phyloP scores from a whole-genome alignment of 1,140 invertebrate genomes.

The Pseudomyrmex dendroicus region DNA sequence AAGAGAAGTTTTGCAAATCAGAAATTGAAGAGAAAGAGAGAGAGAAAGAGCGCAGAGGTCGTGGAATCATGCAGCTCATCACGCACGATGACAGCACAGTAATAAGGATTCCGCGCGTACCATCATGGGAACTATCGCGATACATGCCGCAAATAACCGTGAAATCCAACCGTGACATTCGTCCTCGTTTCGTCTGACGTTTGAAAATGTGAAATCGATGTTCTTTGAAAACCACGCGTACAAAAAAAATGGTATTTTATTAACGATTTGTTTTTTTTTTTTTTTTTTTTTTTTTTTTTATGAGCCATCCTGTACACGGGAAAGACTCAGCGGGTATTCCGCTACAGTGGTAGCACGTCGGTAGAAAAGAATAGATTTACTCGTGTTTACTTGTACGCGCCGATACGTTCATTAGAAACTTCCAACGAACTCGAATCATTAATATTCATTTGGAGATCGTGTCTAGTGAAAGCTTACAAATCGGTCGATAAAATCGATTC shows the following conservation, averaged over 20 bases:
- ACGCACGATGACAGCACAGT: not conserved
- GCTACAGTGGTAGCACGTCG: not conserved
- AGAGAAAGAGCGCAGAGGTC: not conserved
- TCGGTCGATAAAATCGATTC: not conserved
- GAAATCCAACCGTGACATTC: slow-evolving; percentile 18
- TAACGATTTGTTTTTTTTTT: too few relatives aligned
- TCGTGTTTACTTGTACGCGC: slow-evolving; percentile 16
- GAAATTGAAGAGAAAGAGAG: not conserved
- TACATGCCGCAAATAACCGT: slow-evolving; percentile 7
- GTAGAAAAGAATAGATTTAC: slow-evolving; percentile 48
- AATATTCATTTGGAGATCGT: slow-evolving; percentile 44
- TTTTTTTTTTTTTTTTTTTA: too few relatives aligned
- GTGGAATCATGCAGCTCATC: not conserved
- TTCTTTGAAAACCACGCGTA: not conserved
- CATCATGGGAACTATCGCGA: slow-evolving; percentile 1
- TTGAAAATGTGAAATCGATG: not conserved
- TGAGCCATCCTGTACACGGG: too few relatives aligned
- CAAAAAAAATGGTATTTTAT: too few relatives aligned
- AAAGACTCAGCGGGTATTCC: slow-evolving; percentile 38
- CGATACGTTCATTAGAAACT: slow-evolving; percentile 34
- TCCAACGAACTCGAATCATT: slow-evolving; percentile 39
- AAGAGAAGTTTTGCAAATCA: not conserved
- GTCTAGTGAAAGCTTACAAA: slow-evolving; percentile 11
- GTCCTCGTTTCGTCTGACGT: not conserved
- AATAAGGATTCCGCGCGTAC: slow-evolving; percentile 30